A percentile compares a stretch with the other conserved stretches of the same genome.
Evolutionary conservation across 2,113 vertebrate genomes (phyloP).

Genomic region (Hippocampus mohnikei): DNA sequence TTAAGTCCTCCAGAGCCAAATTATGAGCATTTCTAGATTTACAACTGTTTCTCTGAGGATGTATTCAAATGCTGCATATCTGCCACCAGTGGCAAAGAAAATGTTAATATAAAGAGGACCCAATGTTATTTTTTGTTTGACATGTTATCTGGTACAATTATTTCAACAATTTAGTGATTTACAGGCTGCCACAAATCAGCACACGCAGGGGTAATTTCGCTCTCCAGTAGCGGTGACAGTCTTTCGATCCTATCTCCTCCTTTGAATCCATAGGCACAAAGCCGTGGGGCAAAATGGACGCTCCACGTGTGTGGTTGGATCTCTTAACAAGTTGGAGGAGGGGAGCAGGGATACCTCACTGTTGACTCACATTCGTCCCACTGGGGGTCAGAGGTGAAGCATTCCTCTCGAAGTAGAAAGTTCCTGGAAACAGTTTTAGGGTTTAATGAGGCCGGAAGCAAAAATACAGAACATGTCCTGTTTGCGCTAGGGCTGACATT

Average conservation of each 20-base stretch:
- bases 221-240: not conserved
- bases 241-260: conserved; percentile 26
- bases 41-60: not conserved
- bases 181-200: not conserved
- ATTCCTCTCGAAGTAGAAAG: conserved; percentile 42
- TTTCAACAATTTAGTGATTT: not conserved
- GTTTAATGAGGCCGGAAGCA: not conserved
- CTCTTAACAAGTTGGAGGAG: conserved; percentile 57
- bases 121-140: not conserved
- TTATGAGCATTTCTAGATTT: not conserved
- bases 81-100: not conserved
- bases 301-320: conserved; percentile 64
- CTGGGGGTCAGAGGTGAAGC: conserved; percentile 59
- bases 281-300: conserved; percentile 52
- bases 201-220: not conserved
- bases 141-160: not conserved
- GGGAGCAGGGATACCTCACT: conserved; percentile 43
- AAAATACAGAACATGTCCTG: not conserved
- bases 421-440: conserved; percentile 33
- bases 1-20: not conserved
- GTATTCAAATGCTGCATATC: not conserved
- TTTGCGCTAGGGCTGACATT: not conserved
- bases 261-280: conserved; percentile 57
- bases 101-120: not conserved
- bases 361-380: conserved; percentile 56